Evolutionary conservation across 2,113 vertebrate species (phyloP), one percentile per base, ranked within the genome.

Genomic region (Proterorhinus semilunaris): DNA sequence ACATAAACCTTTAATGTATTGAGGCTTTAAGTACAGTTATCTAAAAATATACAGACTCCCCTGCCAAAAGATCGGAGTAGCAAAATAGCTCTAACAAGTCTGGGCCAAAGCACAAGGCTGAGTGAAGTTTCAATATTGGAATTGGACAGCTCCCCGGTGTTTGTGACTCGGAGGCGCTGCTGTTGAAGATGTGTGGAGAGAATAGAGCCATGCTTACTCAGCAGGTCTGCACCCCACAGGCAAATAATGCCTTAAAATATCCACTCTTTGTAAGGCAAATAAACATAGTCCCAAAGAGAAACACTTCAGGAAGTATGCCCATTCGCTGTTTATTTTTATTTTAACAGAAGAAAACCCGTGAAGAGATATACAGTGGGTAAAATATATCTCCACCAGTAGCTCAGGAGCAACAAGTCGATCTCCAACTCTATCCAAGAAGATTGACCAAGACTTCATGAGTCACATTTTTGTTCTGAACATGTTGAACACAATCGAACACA

Each of bases 91-190:
- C 27, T 11, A 55, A 47, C 16, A 68, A 46, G 57, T 15, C 12
- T 1, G 3, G 48, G 42, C 46, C 49, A 1, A 42, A 67, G 12
- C 61, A 62, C 47, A 64, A 59, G 16, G 16, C 27, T 36, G 66
- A 43, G 55, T 74, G 67, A 73, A 49, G n/a, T 62, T 59, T 64
- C 49, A 69, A 54, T 4, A 62, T 75, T 68, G 45, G 27, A 52
- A 44, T 50, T 68, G 66, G 83, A 72, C 65, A 42, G 58, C 51
- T 68, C 16, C 66, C 71, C 53, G 49, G 68, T 69, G 64, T 75
- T 61, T 71, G 16, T 62, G 58, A 68, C 47, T 66, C 57, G 62
- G 45, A 82, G 63, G 16, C 51, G 52, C 7, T 55, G 55, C 65
- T 58, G 65, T 75, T 65, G 68, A 68, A 76, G 57, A 61, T 55